These are phyloP conservation scores for Troides oblongomaculatus DNA, from an alignment of 2,888 invertebrate genomes.

Conservation along the genomic window DNA sequence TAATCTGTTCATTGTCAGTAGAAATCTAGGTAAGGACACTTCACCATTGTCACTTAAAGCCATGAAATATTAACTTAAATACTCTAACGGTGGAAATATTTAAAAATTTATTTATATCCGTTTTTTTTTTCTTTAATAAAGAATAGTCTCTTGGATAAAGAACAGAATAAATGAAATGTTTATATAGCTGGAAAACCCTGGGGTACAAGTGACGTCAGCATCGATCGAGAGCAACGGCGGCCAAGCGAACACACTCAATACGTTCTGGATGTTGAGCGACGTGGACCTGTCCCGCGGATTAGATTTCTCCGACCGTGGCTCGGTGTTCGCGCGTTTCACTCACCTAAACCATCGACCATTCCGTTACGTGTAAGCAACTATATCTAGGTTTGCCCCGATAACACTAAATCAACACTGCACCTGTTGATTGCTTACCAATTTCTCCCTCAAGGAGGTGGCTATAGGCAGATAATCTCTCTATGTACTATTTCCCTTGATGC, in stretches of 20 bases:
- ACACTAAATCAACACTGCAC: too few relatives aligned
- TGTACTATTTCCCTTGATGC: too few relatives aligned
- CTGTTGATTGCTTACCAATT: too few relatives aligned
- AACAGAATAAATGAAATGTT: not conserved
- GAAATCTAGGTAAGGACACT: not conserved
- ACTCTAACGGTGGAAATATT: too few relatives aligned
- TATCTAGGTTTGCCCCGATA: conserved; percentile 3
- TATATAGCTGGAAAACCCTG: conserved; percentile 80
- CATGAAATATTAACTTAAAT: too few relatives aligned
- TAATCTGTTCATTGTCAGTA: not conserved
- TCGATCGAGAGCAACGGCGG: conserved; percentile 70
- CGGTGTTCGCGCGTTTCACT: conserved; percentile 85
- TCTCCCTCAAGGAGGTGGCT: too few relatives aligned
- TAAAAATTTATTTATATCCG: too few relatives aligned
- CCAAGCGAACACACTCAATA: conserved; percentile 80
- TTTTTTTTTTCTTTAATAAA: not conserved
- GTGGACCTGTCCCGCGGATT: conserved; percentile 89
- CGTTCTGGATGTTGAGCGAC: conserved; percentile 90
- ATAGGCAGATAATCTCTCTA: too few relatives aligned
- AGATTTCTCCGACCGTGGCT: conserved; percentile 86
- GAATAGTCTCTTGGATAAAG: not conserved
- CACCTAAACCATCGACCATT: conserved; percentile 89
- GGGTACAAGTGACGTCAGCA: conserved; percentile 76
- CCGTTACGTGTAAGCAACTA: conserved; percentile 78
- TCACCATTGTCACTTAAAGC: too few relatives aligned